These are phyloP conservation scores for Enteromius afrohamiltoni DNA, from an alignment of 2,797 vertebrate species.

Conservation along the genomic window DNA sequence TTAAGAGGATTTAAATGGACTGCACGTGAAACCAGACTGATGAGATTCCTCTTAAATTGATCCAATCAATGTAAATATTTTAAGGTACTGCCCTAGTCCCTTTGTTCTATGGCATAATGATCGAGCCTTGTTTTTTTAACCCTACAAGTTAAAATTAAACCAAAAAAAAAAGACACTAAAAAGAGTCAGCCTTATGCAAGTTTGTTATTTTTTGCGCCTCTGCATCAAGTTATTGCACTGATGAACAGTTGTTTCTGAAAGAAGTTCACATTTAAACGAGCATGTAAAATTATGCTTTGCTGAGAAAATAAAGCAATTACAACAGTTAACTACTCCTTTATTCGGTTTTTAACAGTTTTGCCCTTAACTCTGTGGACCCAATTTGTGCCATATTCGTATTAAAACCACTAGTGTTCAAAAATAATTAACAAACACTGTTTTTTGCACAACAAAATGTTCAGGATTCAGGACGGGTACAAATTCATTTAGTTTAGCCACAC, in stretches of 20 bases:
- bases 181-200: not conserved
- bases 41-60: not conserved
- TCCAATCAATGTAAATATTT: constrained; percentile 4
- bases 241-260: constrained; percentile 5
- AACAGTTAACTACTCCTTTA: not conserved
- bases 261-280: not conserved
- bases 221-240: constrained; percentile 31
- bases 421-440: not conserved
- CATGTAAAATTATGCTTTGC: constrained; percentile 33
- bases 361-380: not conserved
- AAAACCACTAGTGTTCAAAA: not conserved
- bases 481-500: not conserved
- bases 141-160: not conserved
- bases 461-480: not conserved
- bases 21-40: not conserved
- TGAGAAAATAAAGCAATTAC: constrained; percentile 55
- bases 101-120: not conserved
- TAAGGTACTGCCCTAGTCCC: not conserved
- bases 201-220: constrained; percentile 4
- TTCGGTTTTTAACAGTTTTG: not conserved
- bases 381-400: not conserved
- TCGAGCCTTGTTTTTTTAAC: not conserved
- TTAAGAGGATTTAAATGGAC: constrained; percentile 25
- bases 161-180: not conserved
- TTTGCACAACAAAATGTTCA: not conserved